These are phyloP conservation scores for Cepaea nemoralis DNA, from an alignment of 1,140 invertebrate species.

Conservation along the genomic window DNA sequence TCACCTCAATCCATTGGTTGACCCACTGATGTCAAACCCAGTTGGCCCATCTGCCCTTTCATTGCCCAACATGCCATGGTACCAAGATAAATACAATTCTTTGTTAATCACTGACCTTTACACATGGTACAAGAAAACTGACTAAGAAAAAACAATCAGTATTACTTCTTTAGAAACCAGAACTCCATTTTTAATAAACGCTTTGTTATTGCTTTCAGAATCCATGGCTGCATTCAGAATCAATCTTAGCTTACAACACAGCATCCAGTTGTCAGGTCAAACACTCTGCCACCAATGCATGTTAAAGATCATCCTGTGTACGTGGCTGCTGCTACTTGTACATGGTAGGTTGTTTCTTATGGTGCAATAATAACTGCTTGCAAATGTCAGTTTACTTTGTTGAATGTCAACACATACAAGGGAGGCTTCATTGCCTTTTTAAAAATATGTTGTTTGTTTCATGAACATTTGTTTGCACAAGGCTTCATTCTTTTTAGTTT, in stretches of 20 bases:
- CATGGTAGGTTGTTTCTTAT: background rate
- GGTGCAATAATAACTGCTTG: background rate
- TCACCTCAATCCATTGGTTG: no score
- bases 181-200: background rate
- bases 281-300: background rate
- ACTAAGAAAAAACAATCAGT: no score
- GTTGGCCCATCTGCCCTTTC: no score
- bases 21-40: no score
- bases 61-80: no score
- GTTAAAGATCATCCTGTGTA: background rate
- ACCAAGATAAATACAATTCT: no score
- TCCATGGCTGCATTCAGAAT: background rate
- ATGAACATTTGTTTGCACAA: background rate
- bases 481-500: no score
- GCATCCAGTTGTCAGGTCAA: background rate
- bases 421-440: background rate
- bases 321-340: background rate
- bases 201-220: background rate
- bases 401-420: background rate
- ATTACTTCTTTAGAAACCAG: background rate
- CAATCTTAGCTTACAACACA: background rate
- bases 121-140: no score
- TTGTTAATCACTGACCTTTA: no score
- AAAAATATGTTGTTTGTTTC: background rate
- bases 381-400: no score